A percentile compares a stretch with the other conserved stretches of the same genome.
phyloP scores from a whole-genome alignment of 35 echinoderm and acorn worm genomes.

The Apostichopus californicus region DNA sequence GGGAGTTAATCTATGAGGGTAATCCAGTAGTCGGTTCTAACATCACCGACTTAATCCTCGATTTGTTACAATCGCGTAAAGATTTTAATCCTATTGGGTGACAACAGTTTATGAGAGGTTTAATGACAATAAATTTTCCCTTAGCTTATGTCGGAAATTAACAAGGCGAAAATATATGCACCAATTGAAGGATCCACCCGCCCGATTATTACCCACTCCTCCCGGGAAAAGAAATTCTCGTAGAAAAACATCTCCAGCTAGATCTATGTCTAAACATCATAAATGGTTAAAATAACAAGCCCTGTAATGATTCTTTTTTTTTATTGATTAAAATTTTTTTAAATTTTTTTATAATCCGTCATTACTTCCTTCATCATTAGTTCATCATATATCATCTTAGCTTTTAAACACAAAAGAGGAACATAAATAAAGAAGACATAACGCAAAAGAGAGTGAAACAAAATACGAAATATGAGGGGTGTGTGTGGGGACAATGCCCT shows the following conservation, averaged over 20 bases:
- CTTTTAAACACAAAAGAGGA: background rate
- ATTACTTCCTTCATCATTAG: background rate
- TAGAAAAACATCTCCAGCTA: background rate
- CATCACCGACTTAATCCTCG: background rate
- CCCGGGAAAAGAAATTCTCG: background rate
- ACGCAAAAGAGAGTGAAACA: too few species aligned
- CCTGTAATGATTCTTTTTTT: background rate
- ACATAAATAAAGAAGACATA: background rate
- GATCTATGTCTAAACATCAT: background rate
- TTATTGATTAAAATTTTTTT: background rate
- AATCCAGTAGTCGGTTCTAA: too few species aligned
- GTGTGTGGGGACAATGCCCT: too few species aligned
- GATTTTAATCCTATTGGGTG: conserved; percentile 41
- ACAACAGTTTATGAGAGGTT: conserved; percentile 22
- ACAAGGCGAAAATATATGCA: background rate
- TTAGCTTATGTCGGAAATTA: too few species aligned
- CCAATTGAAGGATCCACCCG: background rate
- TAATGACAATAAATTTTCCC: background rate
- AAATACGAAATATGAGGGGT: too few species aligned
- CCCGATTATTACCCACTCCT: too few species aligned
- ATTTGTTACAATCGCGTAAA: background rate
- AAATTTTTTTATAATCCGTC: background rate
- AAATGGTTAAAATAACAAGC: background rate
- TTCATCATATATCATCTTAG: background rate
- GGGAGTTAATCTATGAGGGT: background rate